Conservation (phyloP, 1,140 invertebrate genomes). For the Parapsyche elsis region DNA sequence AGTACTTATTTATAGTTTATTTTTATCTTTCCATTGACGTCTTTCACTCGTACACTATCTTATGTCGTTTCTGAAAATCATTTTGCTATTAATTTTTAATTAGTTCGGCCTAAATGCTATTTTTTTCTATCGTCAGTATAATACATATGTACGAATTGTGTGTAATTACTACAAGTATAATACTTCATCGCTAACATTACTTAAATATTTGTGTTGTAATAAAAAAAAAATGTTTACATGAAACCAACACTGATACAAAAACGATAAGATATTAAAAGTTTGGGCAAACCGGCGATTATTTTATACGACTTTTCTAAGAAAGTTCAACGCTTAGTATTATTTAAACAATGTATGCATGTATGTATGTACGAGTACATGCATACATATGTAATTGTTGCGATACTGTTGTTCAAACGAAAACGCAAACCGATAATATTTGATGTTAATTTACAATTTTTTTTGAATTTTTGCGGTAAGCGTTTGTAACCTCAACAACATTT, state of each 20-base stretch:
- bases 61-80: neutral
- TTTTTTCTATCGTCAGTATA: neutral
- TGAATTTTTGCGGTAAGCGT: no score
- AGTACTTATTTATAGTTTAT: no score
- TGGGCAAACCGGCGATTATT: neutral
- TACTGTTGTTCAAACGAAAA: no score
- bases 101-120: neutral
- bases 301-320: slow-evolving; percentile 16
- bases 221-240: slow-evolving; percentile 7
- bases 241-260: slow-evolving; percentile 5
- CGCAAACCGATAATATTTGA: no score
- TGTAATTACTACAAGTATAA: neutral
- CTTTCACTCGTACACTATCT: no score
- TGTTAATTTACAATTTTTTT: no score
- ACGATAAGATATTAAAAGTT: slow-evolving; percentile 21
- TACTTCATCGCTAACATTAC: neutral
- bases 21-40: no score
- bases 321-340: neutral
- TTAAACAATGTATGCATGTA: no score
- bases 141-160: neutral
- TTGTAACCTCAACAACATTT: no score
- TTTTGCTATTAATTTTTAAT: neutral
- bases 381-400: no score
- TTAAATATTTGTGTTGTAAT: slow-evolving; percentile 16
- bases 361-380: no score